Base-by-base conservation (phyloP, 2,113 vertebrate species). In the Strix uralensis region DNA sequence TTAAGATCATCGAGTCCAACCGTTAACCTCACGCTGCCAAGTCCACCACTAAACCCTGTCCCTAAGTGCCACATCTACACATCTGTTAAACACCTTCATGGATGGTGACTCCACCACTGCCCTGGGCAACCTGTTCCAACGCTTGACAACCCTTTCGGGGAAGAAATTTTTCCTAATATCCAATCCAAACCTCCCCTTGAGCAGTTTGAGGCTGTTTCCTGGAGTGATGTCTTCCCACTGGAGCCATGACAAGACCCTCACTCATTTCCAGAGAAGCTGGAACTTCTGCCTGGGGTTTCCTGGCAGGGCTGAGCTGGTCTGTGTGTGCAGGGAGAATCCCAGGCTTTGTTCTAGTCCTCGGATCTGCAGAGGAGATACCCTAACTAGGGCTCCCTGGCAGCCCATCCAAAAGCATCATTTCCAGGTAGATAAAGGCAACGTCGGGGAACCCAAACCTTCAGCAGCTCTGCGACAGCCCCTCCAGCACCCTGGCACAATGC, bases 111-210 rank as follows among this genome's bases (percentile, higher is more conserved):
- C 62, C 34, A 5, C 11, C 25, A 3, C 19, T 3, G 2, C 51
- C 38, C 51, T 19, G 40, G 40, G 51, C 71, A 44, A 52, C 71
- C 71, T 44, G 6, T 14, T 2, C 52, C 30, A 44, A 5, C 20
- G 9, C 46, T 47, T 5, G 21, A 42, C 30, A 19, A 4, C 36
- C 5, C 36, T 75, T n/a, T 47, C 0, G 0, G 15, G 4, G n/a
- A 49, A 30, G 42, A 38, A 13, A 36, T 77, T 18, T 9, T 29
- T 23, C 44, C n/a, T 10, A 10, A 23, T 38, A 13, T 25, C 26
- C 27, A 30, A 18, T 3, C 34, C 49, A 61, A 77, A 30, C 26
- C n/a, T 78, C 27, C 44, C 27, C 7, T 25, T 8, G 11, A 1
- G 0, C 57, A 77, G 18, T 20, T 8, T 19, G 44, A 62, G 15